Base-by-base conservation (phyloP, 2,113 vertebrate genomes). In the Irena cyanogastra region DNA sequence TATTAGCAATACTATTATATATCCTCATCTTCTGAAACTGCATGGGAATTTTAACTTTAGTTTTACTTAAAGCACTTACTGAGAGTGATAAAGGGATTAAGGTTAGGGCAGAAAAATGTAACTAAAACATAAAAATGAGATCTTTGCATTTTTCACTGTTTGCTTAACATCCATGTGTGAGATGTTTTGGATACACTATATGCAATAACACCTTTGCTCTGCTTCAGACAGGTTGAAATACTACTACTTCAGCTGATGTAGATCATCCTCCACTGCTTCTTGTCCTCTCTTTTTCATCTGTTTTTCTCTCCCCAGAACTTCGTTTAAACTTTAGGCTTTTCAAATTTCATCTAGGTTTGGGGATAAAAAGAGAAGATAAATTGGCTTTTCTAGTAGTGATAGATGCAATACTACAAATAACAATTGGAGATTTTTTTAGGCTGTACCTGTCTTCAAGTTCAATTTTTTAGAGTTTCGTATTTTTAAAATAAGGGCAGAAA, bases 381-480 rank as follows among this genome's bases (percentile, higher is more conserved):
- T 49, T 19, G 4, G 23, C 21, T 68, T 79, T 87, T 60, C 16
- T 44, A 26, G 9, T 27, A 72, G 19, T 35, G 10, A 13, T 27
- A n/a, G 16, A 59, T 54, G 26, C 33, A 90, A 28, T 49, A 37
- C 10, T 66, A 22, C 33, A 26, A 75, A 35, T 24, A 63, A 28
- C 28, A 59, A 28, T 30, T n/a, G 3, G 6, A n/a, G 4, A 1
- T 0, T 28, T 24, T 65, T 56, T 80, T 54, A 61, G 31, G 9
- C 26, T 53, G 14, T 41, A 21, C 22, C 11, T 18, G n/a, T 49
- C n/a, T 56, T 79, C 18, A 56, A 49, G 11, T 10, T 87, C 1
- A 26, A 0, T 27, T 50, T 80, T 35, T 89, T 5, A 13, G 16
- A 26, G 17, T 71, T 87, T 47, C 0, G 0, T n/a, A 4, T 35